These are phyloP conservation scores for Merodon equestris DNA, from an alignment of 2,888 invertebrate species.

Conservation along the genomic window DNA sequence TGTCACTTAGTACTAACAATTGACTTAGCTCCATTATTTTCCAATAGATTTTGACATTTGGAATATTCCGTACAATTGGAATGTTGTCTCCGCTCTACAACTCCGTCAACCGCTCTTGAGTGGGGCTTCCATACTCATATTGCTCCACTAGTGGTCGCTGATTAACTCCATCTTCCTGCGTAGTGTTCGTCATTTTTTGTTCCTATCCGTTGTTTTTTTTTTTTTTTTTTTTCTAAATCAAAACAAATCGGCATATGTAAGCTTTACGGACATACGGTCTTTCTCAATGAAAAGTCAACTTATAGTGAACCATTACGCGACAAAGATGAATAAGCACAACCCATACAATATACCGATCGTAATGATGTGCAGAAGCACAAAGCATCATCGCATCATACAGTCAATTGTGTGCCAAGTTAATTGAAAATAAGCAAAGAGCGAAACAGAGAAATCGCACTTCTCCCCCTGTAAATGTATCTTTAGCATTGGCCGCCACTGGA, in stretches of 20 bases:
- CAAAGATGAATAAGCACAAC: conserved; percentile 27
- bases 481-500: conserved; percentile 55
- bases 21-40: neutral
- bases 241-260: neutral
- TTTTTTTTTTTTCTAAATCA: neutral
- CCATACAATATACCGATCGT: conserved; percentile 15
- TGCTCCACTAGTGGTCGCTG: neutral
- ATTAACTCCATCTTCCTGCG: too few relatives aligned
- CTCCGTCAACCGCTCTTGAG: conserved; percentile 19
- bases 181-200: neutral
- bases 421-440: conserved; percentile 33
- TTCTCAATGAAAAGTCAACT: conserved; percentile 17
- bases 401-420: conserved; percentile 59
- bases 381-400: conserved; percentile 48
- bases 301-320: too few relatives aligned
- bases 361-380: conserved; percentile 37
- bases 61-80: conserved; percentile 43
- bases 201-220: neutral
- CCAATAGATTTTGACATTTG: conserved; percentile 53
- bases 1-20: too few relatives aligned
- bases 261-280: neutral
- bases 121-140: neutral
- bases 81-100: conserved; percentile 50
- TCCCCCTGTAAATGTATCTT: conserved; percentile 48
- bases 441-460: conserved; percentile 18